A percentile compares a stretch with the other conserved stretches of the same genome.
Conservation (phyloP, 2,797 vertebrate genomes). For the Urophycis tenuis region DNA sequence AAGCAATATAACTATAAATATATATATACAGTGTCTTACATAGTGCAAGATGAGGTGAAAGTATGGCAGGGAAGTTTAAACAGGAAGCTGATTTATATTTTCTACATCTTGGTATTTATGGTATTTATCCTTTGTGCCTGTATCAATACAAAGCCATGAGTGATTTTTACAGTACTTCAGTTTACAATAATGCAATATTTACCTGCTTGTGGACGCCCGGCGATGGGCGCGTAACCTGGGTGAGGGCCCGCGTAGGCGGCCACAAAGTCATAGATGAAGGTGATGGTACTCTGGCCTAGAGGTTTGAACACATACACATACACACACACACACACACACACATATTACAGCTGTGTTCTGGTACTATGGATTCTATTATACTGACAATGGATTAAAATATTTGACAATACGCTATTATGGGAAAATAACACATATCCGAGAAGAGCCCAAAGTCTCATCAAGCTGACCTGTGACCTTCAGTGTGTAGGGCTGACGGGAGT, state of each 20-base stretch:
- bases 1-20: too few species aligned
- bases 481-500: conserved; percentile 51
- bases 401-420: background rate
- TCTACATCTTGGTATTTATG: background rate
- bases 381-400: background rate
- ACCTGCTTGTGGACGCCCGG: conserved; percentile 67
- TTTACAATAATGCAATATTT: background rate
- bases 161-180: background rate
- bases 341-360: background rate
- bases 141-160: background rate
- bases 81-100: background rate
- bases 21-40: too few species aligned
- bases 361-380: background rate
- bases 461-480: conserved; percentile 67
- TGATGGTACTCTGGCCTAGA: conserved; percentile 66
- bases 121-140: background rate
- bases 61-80: too few species aligned
- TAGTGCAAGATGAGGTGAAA: too few species aligned
- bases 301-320: conserved; percentile 27
- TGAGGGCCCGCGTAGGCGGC: conserved; percentile 67
- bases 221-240: conserved; percentile 61
- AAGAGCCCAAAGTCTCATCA: background rate
- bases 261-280: conserved; percentile 71
- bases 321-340: background rate
- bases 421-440: background rate